Evolutionary conservation across 2,113 vertebrate genomes (phyloP).

Genomic region (Baryphthengus martii): DNA sequence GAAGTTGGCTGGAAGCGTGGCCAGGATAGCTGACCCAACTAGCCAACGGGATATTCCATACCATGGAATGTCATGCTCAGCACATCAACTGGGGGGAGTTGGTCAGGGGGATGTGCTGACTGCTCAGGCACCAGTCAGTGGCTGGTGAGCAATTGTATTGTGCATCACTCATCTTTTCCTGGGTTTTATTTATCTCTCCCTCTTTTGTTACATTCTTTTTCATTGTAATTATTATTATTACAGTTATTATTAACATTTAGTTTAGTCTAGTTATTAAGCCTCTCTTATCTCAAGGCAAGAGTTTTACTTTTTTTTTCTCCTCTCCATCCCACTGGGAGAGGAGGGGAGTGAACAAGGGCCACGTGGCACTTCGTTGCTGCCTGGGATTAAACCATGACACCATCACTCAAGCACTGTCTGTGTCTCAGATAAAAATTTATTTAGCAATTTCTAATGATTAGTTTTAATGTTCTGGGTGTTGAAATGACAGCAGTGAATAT

Average conservation of each 20-base stretch:
- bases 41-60: neutral
- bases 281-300: neutral
- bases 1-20: neutral
- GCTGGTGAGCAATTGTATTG: neutral
- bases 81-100: neutral
- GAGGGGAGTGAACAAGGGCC: neutral
- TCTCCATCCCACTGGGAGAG: neutral
- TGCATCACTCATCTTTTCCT: neutral
- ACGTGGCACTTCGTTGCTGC: neutral
- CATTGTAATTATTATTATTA: neutral
- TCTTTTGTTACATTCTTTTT: neutral
- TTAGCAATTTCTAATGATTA: conserved; percentile 3
- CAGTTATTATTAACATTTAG: neutral
- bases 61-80: neutral
- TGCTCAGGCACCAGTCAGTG: neutral
- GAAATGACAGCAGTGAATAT: neutral
- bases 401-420: neutral
- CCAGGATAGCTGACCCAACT: neutral
- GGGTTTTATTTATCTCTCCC: neutral
- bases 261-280: neutral
- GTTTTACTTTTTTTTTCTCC: neutral
- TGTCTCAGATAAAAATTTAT: neutral
- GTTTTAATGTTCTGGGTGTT: neutral
- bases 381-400: neutral
- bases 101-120: too few species aligned